A percentile compares a stretch with the other conserved stretches of the same genome.
phyloP scores from a whole-genome alignment of 2,797 vertebrate genomes.

The Centropyge bicolor region DNA sequence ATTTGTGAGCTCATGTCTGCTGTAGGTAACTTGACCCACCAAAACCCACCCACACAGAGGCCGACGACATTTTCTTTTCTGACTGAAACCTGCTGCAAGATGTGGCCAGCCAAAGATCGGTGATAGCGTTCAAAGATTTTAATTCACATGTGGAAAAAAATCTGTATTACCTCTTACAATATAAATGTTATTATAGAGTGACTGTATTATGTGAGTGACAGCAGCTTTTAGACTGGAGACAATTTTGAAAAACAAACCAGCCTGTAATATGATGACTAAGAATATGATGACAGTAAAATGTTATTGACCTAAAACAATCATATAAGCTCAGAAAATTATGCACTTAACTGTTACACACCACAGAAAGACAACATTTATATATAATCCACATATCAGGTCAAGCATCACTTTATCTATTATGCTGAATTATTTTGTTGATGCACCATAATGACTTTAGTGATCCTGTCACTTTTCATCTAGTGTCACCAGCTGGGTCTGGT shows the following conservation, averaged over 20 bases:
- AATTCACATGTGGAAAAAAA: not conserved
- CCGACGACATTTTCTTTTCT: constrained; percentile 30
- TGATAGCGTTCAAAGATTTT: constrained; percentile 1
- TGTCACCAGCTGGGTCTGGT: not conserved
- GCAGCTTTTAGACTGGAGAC: not conserved
- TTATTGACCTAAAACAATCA: not conserved
- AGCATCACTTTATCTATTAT: not conserved
- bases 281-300: not conserved
- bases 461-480: not conserved
- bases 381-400: not conserved
- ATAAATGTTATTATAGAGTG: not conserved
- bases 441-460: not conserved
- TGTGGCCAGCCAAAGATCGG: not conserved
- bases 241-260: not conserved
- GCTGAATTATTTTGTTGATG: not conserved
- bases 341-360: not conserved
- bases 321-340: not conserved
- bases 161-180: not conserved
- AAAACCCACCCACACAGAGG: constrained; percentile 20
- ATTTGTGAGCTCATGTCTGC: constrained; percentile 35
- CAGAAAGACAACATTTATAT: not conserved
- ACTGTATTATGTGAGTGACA: not conserved
- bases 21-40: constrained; percentile 35
- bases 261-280: not conserved
- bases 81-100: constrained; percentile 9